These are phyloP conservation scores for Corbicula japonica DNA, from an alignment of 2,888 invertebrate genomes.

Conservation along the genomic window DNA sequence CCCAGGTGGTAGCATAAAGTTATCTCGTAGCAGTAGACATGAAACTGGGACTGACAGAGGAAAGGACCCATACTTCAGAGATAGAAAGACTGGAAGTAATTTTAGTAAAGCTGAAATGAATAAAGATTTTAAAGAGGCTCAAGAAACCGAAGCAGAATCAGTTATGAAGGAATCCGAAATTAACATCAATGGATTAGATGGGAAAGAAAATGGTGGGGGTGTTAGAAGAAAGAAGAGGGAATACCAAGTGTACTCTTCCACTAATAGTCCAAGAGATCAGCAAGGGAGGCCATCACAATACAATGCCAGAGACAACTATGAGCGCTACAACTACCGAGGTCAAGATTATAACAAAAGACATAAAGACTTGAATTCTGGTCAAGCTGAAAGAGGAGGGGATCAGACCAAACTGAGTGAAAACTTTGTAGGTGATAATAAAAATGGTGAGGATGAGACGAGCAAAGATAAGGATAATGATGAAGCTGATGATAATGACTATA, in stretches of 20 bases:
- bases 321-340: slow-evolving; percentile 57
- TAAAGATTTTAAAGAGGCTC: too few species aligned
- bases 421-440: slow-evolving; percentile 13
- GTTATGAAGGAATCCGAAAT: too few species aligned
- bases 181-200: neutral
- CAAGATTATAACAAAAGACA: slow-evolving; percentile 64
- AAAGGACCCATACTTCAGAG: neutral
- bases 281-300: slow-evolving; percentile 7
- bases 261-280: slow-evolving; percentile 36
- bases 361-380: slow-evolving; percentile 29
- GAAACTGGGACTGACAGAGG: neutral
- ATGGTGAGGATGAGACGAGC: neutral
- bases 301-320: slow-evolving; percentile 25
- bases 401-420: slow-evolving; percentile 38
- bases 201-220: slow-evolving; percentile 11
- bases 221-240: slow-evolving; percentile 39
- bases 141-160: too few species aligned
- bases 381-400: slow-evolving; percentile 51
- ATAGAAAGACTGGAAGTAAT: neutral
- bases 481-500: neutral
- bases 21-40: neutral
- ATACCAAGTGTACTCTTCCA: slow-evolving; percentile 33
- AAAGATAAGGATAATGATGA: neutral
- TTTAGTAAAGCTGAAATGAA: neutral
- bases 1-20: too few species aligned